A percentile compares a stretch with the other conserved stretches of the same genome.
Evolutionary conservation across 2,888 invertebrate species (phyloP).

Genomic region (Ormyrus nitidulus): DNA sequence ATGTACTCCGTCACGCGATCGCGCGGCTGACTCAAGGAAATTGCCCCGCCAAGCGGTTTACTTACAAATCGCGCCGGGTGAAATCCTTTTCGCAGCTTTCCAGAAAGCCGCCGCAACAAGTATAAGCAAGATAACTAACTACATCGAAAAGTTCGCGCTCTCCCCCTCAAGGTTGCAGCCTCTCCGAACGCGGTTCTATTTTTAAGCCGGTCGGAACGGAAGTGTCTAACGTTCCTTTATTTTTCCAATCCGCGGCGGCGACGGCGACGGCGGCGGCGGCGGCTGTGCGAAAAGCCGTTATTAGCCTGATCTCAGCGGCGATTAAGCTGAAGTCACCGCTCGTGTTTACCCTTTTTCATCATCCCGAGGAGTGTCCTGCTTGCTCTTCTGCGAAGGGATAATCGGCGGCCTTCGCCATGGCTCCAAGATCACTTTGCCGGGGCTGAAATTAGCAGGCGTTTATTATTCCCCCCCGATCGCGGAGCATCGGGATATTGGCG

Average conservation of each 20-base stretch:
- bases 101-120: not conserved
- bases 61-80: not conserved
- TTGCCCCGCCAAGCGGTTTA: not conserved
- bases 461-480: not conserved
- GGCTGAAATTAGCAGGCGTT: not conserved
- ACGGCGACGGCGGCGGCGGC: too few relatives aligned
- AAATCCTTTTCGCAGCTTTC: not conserved
- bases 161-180: conserved; percentile 40
- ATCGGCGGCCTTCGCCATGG: not conserved
- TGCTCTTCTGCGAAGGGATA: not conserved
- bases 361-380: not conserved
- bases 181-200: conserved; percentile 40
- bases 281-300: too few relatives aligned
- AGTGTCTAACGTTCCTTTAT: conserved; percentile 27
- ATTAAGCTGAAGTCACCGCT: not conserved
- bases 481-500: too few relatives aligned
- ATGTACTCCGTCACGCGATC: conserved; percentile 19
- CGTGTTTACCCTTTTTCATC: conserved; percentile 2
- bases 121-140: too few relatives aligned
- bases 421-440: too few relatives aligned
- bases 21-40: conserved; percentile 13
- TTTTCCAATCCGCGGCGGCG: not conserved
- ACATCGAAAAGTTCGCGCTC: conserved; percentile 23
- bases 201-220: conserved; percentile 49
- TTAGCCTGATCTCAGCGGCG: not conserved